Conservation (phyloP, 2,888 invertebrate genomes). For the Tiliacea citrago region DNA sequence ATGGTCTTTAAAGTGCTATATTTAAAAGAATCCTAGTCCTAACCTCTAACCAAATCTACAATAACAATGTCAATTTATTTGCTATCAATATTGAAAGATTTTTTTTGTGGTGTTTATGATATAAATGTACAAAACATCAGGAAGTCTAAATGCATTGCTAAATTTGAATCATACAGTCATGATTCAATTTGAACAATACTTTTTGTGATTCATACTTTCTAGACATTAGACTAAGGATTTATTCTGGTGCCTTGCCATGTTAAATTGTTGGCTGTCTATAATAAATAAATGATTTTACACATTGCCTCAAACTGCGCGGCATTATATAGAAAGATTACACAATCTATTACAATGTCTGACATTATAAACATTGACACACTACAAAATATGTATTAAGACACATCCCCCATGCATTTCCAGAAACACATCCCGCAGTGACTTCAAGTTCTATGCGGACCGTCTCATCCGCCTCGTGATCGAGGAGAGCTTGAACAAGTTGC, state of each 20-base stretch:
- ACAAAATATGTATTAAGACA: background rate
- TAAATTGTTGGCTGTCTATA: too few species aligned
- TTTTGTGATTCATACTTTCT: background rate
- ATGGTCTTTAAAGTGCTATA: background rate
- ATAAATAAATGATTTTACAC: background rate
- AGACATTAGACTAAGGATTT: background rate
- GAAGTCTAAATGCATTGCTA: background rate
- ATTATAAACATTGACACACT: background rate
- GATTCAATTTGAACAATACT: too few species aligned
- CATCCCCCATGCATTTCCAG: constrained; percentile 88
- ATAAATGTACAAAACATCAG: background rate
- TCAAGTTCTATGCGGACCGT: constrained; percentile 99
- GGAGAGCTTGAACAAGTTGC: constrained; percentile 98
- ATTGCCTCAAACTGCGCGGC: background rate
- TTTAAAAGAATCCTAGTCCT: background rate
- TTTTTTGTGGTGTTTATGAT: background rate
- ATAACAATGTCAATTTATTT: constrained; percentile 30
- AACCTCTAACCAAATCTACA: constrained; percentile 24
- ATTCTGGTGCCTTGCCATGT: too few species aligned
- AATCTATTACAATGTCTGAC: background rate
- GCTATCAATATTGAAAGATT: background rate
- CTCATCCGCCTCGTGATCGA: constrained; percentile 99
- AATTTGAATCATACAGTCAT: too few species aligned
- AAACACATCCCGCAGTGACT: constrained; percentile 97
- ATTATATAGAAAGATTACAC: background rate